Evolutionary conservation across 2,797 vertebrate genomes (phyloP).

Genomic region (Gymnoscopelus microlampas): DNA sequence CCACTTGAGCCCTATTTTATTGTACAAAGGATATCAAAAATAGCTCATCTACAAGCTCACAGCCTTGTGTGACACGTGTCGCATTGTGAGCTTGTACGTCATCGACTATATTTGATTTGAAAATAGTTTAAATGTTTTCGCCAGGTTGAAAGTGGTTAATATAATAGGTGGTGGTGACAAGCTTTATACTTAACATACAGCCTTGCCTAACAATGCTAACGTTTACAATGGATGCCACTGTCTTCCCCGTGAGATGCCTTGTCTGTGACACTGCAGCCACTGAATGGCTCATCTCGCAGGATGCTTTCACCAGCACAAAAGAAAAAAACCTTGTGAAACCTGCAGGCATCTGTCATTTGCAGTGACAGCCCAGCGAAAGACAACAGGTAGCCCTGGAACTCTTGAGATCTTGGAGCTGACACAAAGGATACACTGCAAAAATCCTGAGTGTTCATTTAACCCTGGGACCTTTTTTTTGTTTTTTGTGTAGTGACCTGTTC

Average conservation of each 20-base stretch:
- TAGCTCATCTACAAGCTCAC: too few relatives aligned
- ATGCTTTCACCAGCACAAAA: constrained; percentile 6
- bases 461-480: too few relatives aligned
- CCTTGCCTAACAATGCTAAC: constrained; percentile 40
- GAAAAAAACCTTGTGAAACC: constrained; percentile 21
- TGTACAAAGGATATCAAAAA: too few relatives aligned
- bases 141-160: neutral
- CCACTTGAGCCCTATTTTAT: too few relatives aligned
- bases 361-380: constrained; percentile 21
- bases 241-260: constrained; percentile 29
- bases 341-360: constrained; percentile 28
- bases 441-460: too few relatives aligned
- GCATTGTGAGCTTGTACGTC: too few relatives aligned
- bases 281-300: constrained; percentile 39
- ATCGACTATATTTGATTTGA: too few relatives aligned
- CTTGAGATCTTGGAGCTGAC: neutral
- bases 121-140: too few relatives aligned
- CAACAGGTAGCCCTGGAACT: neutral
- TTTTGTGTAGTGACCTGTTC: constrained; percentile 1
- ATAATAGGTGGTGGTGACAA: constrained; percentile 47
- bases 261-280: constrained; percentile 32
- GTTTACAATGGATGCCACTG: constrained; percentile 56
- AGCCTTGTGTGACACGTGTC: too few relatives aligned
- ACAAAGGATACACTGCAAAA: too few relatives aligned
- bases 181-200: constrained; percentile 43